Percentiles rank a stretch among this genome's conserved stretches.
Conservation (phyloP, 92 coral and sea anemone species). For the Pocillopora grandis region DNA sequence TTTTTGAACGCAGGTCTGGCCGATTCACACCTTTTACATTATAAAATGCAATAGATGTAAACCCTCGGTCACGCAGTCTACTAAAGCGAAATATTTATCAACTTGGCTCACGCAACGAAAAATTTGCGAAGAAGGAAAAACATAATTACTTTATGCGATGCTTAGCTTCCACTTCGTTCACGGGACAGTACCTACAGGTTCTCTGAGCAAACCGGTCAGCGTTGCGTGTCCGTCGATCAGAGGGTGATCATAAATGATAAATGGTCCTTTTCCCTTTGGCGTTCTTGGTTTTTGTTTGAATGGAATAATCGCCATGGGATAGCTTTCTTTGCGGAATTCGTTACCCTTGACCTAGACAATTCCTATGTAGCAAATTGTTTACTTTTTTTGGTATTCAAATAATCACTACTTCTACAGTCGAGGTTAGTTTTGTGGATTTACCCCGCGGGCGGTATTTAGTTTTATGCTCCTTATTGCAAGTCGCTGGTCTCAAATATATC, state of each 20-base stretch:
- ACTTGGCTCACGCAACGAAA: conserved; percentile 71
- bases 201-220: conserved; percentile 5
- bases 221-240: conserved; percentile 10
- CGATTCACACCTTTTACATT: conserved; percentile 66
- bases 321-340: conserved; percentile 19
- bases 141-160: conserved; percentile 28
- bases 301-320: conserved; percentile 13
- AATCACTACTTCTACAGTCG: neutral
- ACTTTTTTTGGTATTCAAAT: conserved; percentile 25
- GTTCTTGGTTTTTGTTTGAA: neutral
- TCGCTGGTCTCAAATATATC: neutral
- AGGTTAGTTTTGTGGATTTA: neutral
- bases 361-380: conserved; percentile 9
- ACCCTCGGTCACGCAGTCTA: conserved; percentile 65
- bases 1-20: conserved; percentile 42
- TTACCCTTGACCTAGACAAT: conserved; percentile 40
- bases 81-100: conserved; percentile 58
- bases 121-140: conserved; percentile 16
- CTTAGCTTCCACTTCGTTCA: neutral
- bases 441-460: neutral
- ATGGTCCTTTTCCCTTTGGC: neutral
- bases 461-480: neutral
- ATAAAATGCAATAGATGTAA: conserved; percentile 51
- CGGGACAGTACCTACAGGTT: neutral
- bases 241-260: conserved; percentile 21